Evolutionary conservation across 1,140 invertebrate species (phyloP).

Genomic region (Metaphire vulgaris): DNA sequence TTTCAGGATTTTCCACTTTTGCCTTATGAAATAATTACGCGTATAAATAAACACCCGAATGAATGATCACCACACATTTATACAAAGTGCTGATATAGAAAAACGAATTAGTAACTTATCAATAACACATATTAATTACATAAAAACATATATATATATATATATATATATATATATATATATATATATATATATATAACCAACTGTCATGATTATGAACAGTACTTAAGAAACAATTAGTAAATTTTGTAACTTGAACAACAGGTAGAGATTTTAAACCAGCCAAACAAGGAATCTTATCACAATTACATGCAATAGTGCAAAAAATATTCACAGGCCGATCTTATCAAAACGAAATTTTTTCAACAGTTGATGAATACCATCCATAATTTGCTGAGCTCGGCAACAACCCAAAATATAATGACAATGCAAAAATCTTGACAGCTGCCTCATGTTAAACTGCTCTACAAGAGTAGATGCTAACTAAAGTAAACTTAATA

Average conservation of each 20-base stretch:
- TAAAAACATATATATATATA: not conserved
- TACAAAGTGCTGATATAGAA: not conserved
- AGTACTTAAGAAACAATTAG: not conserved
- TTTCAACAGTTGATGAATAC: no score
- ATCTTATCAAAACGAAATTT: no score
- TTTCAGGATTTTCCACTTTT: not conserved
- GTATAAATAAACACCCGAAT: not conserved
- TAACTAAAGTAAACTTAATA: no score
- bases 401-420: no score
- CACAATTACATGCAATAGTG: not conserved
- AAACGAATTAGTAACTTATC: no score
- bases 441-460: no score
- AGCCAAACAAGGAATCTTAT: not conserved
- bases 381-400: no score
- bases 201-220: not conserved
- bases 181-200: not conserved
- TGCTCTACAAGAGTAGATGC: no score
- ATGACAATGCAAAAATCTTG: no score
- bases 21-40: not conserved
- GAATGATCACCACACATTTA: not conserved
- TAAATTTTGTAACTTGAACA: not conserved
- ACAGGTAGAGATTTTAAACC: not conserved
- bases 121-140: no score
- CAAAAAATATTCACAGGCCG: no score
- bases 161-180: not conserved